phyloP scores from a whole-genome alignment of 2,113 vertebrate species.

The Cinclus cinclus region DNA sequence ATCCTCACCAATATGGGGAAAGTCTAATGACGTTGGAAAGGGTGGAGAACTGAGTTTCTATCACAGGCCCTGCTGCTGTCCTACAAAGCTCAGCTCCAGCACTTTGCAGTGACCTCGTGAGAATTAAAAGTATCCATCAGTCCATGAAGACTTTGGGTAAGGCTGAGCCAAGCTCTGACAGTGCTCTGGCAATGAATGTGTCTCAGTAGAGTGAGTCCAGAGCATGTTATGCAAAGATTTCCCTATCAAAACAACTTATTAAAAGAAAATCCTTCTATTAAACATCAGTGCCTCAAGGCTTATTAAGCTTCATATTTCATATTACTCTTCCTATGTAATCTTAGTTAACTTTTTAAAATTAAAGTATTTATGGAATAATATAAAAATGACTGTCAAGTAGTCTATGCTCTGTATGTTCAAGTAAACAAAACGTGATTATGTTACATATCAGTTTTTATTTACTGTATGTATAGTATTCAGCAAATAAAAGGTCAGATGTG shows the following conservation, averaged over 20 bases:
- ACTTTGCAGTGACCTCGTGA: not conserved
- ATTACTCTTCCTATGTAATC: not conserved
- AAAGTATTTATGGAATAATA: not conserved
- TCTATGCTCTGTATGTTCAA: not conserved
- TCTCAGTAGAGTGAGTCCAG: not conserved
- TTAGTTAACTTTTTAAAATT: not conserved
- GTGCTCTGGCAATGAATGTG: not conserved
- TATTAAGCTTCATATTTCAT: not conserved
- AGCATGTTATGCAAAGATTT: not conserved
- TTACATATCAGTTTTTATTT: not conserved
- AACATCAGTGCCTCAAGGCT: not conserved
- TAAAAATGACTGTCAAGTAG: not conserved
- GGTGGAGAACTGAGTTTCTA: not conserved
- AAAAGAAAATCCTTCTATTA: not conserved
- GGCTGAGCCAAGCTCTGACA: not conserved
- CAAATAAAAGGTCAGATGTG: not conserved
- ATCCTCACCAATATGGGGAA: not conserved
- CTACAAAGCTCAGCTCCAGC: not conserved
- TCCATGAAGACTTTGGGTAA: not conserved
- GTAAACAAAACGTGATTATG: not conserved
- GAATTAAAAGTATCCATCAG: not conserved
- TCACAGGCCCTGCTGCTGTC: not conserved
- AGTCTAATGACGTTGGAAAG: not conserved
- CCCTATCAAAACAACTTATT: not conserved
- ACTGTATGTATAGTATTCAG: not conserved